These are phyloP conservation scores for Aurelia sp. DNA, from an alignment of 30 jellyfish, hydroid and myxozoan species.

Conservation along the genomic window DNA sequence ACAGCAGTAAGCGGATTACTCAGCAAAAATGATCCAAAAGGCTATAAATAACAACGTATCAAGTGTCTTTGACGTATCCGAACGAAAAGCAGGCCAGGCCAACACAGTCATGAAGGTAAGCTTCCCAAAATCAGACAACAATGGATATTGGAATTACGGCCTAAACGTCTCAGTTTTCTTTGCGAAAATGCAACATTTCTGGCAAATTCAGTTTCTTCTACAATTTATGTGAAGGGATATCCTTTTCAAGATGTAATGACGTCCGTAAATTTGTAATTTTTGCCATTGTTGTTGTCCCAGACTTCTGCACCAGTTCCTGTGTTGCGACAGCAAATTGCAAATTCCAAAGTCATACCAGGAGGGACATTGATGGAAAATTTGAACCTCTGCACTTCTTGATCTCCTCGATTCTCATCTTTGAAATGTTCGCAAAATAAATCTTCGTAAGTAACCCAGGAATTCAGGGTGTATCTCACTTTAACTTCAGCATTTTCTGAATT, in stretches of 20 bases:
- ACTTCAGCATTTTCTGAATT: constrained; percentile 13
- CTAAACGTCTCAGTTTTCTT: no score
- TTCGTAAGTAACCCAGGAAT: constrained; percentile 16
- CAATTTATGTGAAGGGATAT: no score
- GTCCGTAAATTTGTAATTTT: constrained; percentile 46
- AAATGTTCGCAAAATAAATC: constrained; percentile 13
- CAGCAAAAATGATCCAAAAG: no score
- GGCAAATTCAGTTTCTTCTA: no score
- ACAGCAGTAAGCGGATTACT: no score
- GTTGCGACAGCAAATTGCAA: constrained; percentile 52
- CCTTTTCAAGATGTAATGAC: background rate
- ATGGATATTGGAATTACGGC: no score
- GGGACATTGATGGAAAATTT: constrained; percentile 42
- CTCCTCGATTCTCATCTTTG: background rate
- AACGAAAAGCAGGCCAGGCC: no score
- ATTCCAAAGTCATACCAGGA: constrained; percentile 31
- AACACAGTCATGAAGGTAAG: no score
- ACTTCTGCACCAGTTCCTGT: constrained; percentile 12
- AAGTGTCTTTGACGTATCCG: no score
- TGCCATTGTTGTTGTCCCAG: constrained; percentile 57
- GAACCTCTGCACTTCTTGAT: background rate
- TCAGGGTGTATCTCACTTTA: constrained; percentile 46
- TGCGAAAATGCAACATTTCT: no score
- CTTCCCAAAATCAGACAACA: no score
- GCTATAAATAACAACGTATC: no score